Conservation (phyloP, 53 echinoderm and acorn worm species). For the Stichopus horrens region DNA sequence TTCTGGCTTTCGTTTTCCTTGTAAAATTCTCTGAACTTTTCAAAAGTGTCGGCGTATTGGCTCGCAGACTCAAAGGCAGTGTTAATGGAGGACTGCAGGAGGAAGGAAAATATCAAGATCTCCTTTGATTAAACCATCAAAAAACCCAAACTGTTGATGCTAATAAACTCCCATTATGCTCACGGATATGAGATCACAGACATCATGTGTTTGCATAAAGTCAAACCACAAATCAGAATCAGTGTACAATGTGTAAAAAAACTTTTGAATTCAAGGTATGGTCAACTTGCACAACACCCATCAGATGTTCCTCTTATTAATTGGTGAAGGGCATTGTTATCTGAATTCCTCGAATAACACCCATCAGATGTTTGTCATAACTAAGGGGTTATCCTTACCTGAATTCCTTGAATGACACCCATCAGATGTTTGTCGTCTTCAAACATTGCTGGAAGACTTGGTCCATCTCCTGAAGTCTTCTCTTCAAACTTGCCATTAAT, state of each 20-base stretch:
- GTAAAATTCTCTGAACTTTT: slow-evolving; percentile 98
- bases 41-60: slow-evolving; percentile 98
- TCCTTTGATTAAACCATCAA: too few species aligned
- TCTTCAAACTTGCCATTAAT: slow-evolving; percentile 99
- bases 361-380: slow-evolving; percentile 50
- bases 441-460: slow-evolving; percentile 95
- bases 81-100: slow-evolving; percentile 80
- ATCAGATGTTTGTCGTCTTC: slow-evolving; percentile 97
- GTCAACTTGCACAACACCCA: too few species aligned
- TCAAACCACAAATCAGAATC: too few species aligned
- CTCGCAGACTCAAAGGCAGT: slow-evolving; percentile 97
- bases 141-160: too few species aligned
- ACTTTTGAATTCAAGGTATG: too few species aligned
- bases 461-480: slow-evolving; percentile 97
- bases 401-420: slow-evolving; percentile 85
- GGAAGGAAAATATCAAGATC: background rate
- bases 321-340: too few species aligned
- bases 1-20: slow-evolving; percentile 93
- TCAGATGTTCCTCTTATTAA: too few species aligned
- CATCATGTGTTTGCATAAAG: too few species aligned
- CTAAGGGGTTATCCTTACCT: slow-evolving; percentile 55
- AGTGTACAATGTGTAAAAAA: too few species aligned
- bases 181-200: too few species aligned
- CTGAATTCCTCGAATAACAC: slow-evolving; percentile 84
- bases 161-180: too few species aligned